Evolutionary conservation across 2,797 vertebrate species (phyloP), one percentile per base, ranked within the genome.

Genomic region (Notoglanidium macrostoma): DNA sequence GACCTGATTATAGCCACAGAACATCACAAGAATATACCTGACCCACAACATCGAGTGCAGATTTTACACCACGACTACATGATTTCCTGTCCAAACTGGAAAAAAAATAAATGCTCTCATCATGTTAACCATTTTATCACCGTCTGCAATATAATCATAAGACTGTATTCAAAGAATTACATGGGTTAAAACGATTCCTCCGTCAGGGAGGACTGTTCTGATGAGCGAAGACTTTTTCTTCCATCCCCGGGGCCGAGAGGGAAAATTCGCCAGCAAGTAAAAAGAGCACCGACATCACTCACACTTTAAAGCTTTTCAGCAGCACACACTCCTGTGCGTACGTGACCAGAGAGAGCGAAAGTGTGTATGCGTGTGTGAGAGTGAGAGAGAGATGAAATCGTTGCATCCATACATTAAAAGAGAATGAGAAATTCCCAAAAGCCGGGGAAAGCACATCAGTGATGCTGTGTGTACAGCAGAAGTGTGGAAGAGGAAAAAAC

Each of bases 161-260:
- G 19, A 80, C 26, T 0, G 29, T 46, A 26, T 14, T 14, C 6
- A 23, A 79, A 12, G 21, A 40, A 59, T 59, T 23, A 12, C 2
- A 61, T 0, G n/a, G 15, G 19, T 12, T 15, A 26, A 80, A 26
- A 15, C 19, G 29, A 80, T 57, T 63, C 35, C 21, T 46, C 57
- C 2, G 7, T 63, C 23, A 40, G 26, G 40, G 35, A 7, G 46
- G 19, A 23, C 54, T 59, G 23, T 8, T 63, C 57, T 65, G 61
- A 67, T 51, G 61, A 84, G 67, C 23, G 19, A 59, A 14, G 14
- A 40, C 68, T 70, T 65, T 54, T 88, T 92, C 92, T 90, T 90
- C 91, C 92, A 82, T 87, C 91, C 94, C 92, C 93, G 94, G 95
- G 93, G 94, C 93, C 93, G 90, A 85, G 89, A 73, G 92, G 92